phyloP scores from a whole-genome alignment of 2,888 invertebrate genomes.

The Lymantria monacha region DNA sequence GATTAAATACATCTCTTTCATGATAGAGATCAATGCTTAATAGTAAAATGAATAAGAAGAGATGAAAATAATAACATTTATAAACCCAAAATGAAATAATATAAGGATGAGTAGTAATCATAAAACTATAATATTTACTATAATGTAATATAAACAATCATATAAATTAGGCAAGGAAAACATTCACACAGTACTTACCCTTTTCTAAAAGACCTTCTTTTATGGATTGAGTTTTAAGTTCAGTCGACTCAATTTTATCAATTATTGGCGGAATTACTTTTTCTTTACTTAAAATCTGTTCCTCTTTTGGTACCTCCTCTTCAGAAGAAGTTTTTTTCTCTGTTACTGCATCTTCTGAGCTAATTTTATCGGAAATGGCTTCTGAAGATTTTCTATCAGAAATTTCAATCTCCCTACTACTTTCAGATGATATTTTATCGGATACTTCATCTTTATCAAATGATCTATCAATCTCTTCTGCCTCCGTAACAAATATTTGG shows the following conservation, averaged over 20 bases:
- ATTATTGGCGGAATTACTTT: conserved; percentile 32
- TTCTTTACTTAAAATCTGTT: conserved; percentile 42
- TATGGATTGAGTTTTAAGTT: conserved; percentile 35
- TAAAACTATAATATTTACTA: no score
- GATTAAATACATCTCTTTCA: no score
- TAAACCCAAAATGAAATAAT: no score
- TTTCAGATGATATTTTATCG: conserved; percentile 79
- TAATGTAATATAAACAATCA: no score
- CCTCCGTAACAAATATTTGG: conserved; percentile 76
- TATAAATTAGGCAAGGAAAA: no score
- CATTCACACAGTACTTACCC: conserved; percentile 35
- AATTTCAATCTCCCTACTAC: conserved; percentile 76
- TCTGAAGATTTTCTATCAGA: conserved; percentile 77
- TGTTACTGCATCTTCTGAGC: conserved; percentile 78
- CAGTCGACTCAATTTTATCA: conserved; percentile 43
- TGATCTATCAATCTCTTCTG: conserved; percentile 70
- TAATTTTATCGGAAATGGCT: conserved; percentile 76
- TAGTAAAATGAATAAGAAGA: no score
- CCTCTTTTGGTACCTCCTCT: conserved; percentile 57
- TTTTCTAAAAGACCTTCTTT: conserved; percentile 54
- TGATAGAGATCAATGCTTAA: no score
- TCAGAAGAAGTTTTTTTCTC: conserved; percentile 78
- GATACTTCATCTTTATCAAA: conserved; percentile 73
- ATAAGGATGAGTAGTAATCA: no score
- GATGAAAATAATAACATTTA: no score